These are phyloP conservation scores for Chaenodraco wilsoni DNA, from an alignment of 2,797 vertebrate species.

Conservation along the genomic window DNA sequence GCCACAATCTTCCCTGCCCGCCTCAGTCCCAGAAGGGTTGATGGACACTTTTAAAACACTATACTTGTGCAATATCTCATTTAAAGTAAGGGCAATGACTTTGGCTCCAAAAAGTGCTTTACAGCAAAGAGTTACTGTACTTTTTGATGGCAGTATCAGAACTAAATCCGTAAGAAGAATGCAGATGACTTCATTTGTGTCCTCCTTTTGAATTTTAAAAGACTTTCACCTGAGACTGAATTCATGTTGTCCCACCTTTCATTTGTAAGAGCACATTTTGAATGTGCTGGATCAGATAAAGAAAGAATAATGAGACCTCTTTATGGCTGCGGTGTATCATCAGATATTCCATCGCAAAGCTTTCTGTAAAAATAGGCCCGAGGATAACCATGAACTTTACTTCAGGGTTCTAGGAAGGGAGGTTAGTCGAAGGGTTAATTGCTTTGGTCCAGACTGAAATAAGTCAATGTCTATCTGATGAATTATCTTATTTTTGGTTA, in stretches of 20 bases:
- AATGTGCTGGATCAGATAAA: constrained; percentile 7
- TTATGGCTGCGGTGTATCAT: not conserved
- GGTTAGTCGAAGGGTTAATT: not conserved
- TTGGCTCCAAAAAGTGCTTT: not conserved
- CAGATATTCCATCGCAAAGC: not conserved
- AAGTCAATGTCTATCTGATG: not conserved
- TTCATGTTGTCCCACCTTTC: not conserved
- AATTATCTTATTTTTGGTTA: no score
- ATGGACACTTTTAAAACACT: not conserved
- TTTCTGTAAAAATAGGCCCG: not conserved
- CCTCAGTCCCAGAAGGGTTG: not conserved
- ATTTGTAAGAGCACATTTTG: not conserved
- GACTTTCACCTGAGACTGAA: not conserved
- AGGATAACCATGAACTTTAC: not conserved
- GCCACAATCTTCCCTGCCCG: no score
- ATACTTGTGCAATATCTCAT: not conserved
- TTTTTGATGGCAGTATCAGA: constrained; percentile 11
- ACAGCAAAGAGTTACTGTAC: constrained; percentile 5
- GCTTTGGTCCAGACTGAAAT: not conserved
- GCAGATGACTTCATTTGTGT: not conserved
- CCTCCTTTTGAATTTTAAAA: constrained; percentile 16
- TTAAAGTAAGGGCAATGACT: not conserved
- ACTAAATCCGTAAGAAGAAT: not conserved
- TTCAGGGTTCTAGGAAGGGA: not conserved
- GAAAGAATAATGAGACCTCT: not conserved